Base-by-base conservation (phyloP, 1,140 invertebrate species). In the Saxidomus purpurata region DNA sequence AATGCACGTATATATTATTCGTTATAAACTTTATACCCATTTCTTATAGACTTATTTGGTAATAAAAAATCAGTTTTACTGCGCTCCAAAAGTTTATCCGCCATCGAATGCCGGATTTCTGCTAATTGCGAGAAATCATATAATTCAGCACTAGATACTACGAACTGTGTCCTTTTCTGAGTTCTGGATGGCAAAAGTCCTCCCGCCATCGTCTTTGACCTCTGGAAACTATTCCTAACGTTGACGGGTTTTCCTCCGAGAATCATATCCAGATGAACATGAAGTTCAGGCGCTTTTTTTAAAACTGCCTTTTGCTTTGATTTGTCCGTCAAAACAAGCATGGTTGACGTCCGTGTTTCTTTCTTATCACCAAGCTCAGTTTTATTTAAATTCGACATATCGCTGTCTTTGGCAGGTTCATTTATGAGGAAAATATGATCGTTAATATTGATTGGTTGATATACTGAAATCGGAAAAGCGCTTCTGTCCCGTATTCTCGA, bases 61-160 rank as follows among this genome's bases (percentile, higher is more conserved):
- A 88, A 88, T 38, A 77, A 49, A 52, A 79, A 15, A 36, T 88
- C 86, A 17, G 86, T 81, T 69, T 81, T 36, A 19, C 47, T 80
- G 55, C 86, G 49, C 69, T 88, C 86, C 22, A 81, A 34, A 15
- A 80, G 15, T 71, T 80, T 88, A 13, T n/a, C 52, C 25, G 79
- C 77, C 34, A 79, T 81, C 8, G 86, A 80, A 43, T 67, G 59
- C 19, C 77, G 19, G 15, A 88, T 88, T 43, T 88, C 76, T 4
- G 74, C 59, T 9, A 88, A 40, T 36, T 88, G 86, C 25, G 86
- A 88, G 36, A 88, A 88, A 47, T 88, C 86, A 81, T 71, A 88
- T n/a, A 88, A 49, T 34, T 88, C 86, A 0, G 86, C 86, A 71
- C 77, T 88, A 11, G 86, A 69, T 25, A 88, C 86, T 11, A 49